Base-by-base conservation (phyloP, 1,140 invertebrate genomes). In the Saccostrea cuccullata region DNA sequence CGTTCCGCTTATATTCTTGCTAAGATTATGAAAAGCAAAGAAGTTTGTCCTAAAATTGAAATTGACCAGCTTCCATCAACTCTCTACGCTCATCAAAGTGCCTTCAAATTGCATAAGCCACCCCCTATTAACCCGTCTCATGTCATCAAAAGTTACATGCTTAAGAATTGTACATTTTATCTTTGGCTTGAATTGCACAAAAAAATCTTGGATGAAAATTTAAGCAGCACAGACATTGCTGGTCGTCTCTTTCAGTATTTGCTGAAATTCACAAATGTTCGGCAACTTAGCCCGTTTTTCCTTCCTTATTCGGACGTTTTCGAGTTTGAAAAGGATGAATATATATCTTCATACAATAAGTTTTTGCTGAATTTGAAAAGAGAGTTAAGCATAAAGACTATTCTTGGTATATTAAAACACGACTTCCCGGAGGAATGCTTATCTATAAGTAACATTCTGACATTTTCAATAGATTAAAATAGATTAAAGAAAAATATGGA, bases 81-180 rank as follows among this genome's bases (percentile, higher is more conserved):
- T 2, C 40, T 55, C 2, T 67, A 26, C n/a, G 64, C 20, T 0
- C n/a, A 17, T 9, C 55, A 55, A 23, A 55, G 5, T 26, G 55
- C 84, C 13, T 88, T 86, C 56, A 15, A 82, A 13, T 4, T 2
- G 30, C 40, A 82, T 23, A 88, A 64, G 60, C 15, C 55, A 2
- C 23, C 20, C 0, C 84, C 67, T 11, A 23, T 83, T 4, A 88
- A 88, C 23, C 87, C 87, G 23, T 58, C 30, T 0, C 56, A 64
- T 8, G 15, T 55, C 0, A 86, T 88, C 2, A 88, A 88, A 83
- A 88, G 87, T n/a, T 88, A 88, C 17, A 88, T 88, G 87, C 56
- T 88, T 26, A 88, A 88, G 73, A 88, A 88, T 26, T 88, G 87
- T 17, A 64, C 56, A 9, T 88, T 88, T 26, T 77, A 36, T 30